A percentile compares a stretch with the other conserved stretches of the same genome.
Evolutionary conservation across 2,888 invertebrate genomes (phyloP).

Genomic region (Dinocampus coccinellae): DNA sequence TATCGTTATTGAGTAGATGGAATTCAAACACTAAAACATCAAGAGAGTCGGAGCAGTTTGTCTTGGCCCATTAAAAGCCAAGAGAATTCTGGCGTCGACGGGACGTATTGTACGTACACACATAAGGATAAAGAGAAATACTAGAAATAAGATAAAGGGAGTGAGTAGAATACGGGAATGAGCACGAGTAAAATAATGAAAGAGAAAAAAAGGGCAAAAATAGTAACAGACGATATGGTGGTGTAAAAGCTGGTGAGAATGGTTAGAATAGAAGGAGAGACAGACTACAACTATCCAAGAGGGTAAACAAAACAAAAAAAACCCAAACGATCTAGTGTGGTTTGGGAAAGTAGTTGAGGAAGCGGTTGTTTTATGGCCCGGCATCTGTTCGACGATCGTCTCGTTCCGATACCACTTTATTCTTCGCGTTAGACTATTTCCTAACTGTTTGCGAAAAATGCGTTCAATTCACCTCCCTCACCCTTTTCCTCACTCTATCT

Average conservation of each 20-base stretch:
- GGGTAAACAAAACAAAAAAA: conserved; percentile 38
- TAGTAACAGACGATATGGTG: conserved; percentile 32
- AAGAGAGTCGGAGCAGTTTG: conserved; percentile 66
- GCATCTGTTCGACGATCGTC: conserved; percentile 70
- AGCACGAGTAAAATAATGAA: too few relatives aligned
- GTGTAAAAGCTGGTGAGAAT: conserved; percentile 24
- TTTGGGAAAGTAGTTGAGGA: conserved; percentile 35
- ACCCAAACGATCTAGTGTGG: conserved; percentile 23
- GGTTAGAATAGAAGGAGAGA: conserved; percentile 19
- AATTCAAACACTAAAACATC: not conserved
- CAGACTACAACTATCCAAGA: conserved; percentile 13
- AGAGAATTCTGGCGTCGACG: conserved; percentile 48
- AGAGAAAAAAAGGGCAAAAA: not conserved
- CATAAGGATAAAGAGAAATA: conserved; percentile 40
- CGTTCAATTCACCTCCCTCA: not conserved
- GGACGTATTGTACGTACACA: too few relatives aligned
- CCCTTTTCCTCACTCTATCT: not conserved
- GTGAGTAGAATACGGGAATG: conserved; percentile 40
- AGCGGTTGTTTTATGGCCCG: conserved; percentile 69
- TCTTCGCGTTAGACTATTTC: conserved; percentile 68
- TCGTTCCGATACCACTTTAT: conserved; percentile 70
- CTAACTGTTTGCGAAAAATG: conserved; percentile 46
- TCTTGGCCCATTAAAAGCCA: conserved; percentile 69
- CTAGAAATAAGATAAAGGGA: conserved; percentile 29
- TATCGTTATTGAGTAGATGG: not conserved